phyloP scores from a whole-genome alignment of 2,797 vertebrate genomes.

The Gorsachius magnificus region DNA sequence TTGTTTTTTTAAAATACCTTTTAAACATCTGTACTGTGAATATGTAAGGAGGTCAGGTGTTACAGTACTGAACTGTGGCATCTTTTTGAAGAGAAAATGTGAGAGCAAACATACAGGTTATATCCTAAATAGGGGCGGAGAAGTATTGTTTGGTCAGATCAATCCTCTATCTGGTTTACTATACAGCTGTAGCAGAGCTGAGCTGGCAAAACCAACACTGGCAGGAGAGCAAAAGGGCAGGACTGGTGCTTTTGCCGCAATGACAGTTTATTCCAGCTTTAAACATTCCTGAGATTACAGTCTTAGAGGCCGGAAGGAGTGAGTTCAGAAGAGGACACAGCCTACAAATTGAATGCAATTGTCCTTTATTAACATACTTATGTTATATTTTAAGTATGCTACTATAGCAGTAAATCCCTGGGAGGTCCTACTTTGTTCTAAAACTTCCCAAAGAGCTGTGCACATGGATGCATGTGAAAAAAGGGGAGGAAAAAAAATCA shows the following conservation, averaged over 20 bases:
- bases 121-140: background rate
- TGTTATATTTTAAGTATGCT: background rate
- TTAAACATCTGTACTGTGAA: background rate
- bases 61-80: background rate
- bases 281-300: slow-evolving; percentile 13
- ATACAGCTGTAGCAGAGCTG: background rate
- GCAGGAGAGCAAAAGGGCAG: background rate
- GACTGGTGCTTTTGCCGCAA: slow-evolving; percentile 7
- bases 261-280: background rate
- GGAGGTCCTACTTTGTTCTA: background rate
- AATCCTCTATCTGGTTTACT: background rate
- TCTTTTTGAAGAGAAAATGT: background rate
- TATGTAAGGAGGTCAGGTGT: background rate
- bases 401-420: background rate
- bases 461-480: background rate
- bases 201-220: slow-evolving; percentile 22
- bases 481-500: rapidly evolving
- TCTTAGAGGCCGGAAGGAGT: background rate
- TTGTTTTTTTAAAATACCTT: background rate
- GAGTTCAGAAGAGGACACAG: slow-evolving; percentile 1
- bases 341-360: background rate
- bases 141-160: background rate
- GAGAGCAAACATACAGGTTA: background rate
- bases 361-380: background rate
- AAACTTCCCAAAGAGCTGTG: background rate